These are phyloP conservation scores for Drosophila bocki DNA, from an alignment of 1,140 invertebrate species.

Conservation along the genomic window DNA sequence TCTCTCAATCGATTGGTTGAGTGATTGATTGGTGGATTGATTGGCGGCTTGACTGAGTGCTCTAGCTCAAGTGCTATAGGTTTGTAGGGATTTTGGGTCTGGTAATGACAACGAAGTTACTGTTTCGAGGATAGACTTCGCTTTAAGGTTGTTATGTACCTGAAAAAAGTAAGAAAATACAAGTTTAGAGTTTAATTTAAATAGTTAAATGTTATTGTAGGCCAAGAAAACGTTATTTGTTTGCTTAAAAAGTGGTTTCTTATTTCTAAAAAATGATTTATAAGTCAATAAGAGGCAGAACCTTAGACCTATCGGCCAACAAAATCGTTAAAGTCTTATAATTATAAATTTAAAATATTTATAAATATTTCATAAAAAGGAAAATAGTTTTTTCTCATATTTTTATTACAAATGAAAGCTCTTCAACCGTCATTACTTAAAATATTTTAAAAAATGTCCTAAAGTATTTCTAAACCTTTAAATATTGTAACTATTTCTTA, in stretches of 20 bases:
- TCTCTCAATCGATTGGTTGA: slow-evolving; percentile 4
- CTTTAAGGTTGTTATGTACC: slow-evolving; percentile 41
- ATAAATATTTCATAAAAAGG: not conserved
- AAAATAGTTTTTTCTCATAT: not conserved
- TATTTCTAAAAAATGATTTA: not conserved
- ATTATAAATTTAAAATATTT: not conserved
- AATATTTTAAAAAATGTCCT: not conserved
- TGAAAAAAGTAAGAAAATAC: not conserved
- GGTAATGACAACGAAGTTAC: not conserved
- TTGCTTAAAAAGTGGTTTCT: not conserved
- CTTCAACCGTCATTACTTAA: too few species aligned
- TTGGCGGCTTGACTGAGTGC: slow-evolving; percentile 17
- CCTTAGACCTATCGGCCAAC: not conserved
- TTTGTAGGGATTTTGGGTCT: not conserved
- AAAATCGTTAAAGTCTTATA: not conserved
- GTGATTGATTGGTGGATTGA: slow-evolving; percentile 12
- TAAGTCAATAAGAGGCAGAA: rapidly evolving
- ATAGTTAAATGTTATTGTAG: not conserved
- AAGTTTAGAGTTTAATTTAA: not conserved
- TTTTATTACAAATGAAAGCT: too few species aligned
- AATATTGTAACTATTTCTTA: not conserved
- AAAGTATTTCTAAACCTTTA: too few species aligned
- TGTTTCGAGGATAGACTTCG: slow-evolving; percentile 32
- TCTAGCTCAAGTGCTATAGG: not conserved
- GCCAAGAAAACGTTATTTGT: too few species aligned